Percentiles rank a stretch among this genome's conserved stretches.
phyloP scores from a whole-genome alignment of 2,888 invertebrate genomes.

The Pheosia gnoma region DNA sequence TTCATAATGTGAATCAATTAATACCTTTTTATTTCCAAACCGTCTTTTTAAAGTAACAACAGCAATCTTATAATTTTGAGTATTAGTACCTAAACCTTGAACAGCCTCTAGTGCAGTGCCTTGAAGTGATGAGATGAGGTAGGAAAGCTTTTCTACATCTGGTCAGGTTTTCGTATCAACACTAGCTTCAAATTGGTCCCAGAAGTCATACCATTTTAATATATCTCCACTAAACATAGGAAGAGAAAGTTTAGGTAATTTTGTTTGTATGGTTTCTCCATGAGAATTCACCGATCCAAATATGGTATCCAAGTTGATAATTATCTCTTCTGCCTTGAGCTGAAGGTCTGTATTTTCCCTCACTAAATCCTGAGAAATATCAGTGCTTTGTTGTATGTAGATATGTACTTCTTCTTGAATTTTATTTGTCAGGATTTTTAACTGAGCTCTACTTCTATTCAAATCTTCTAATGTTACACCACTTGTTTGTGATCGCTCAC shows the following conservation, averaged over 20 bases:
- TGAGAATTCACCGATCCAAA: too few relatives aligned
- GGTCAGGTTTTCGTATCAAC: neutral
- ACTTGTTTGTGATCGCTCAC: too few relatives aligned
- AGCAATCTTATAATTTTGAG: neutral
- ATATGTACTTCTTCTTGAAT: too few relatives aligned
- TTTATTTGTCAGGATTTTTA: too few relatives aligned
- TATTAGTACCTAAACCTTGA: neutral
- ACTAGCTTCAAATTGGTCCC: neutral
- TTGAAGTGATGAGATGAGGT: neutral
- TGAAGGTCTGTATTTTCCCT: too few relatives aligned
- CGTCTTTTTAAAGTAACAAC: neutral
- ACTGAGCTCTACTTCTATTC: too few relatives aligned
- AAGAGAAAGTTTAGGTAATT: neutral
- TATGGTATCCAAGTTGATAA: too few relatives aligned
- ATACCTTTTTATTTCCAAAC: neutral
- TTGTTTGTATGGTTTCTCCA: neutral
- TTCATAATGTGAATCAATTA: neutral
- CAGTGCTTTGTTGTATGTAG: too few relatives aligned
- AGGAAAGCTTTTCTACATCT: neutral
- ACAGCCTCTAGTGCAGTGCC: neutral
- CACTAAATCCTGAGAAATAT: too few relatives aligned
- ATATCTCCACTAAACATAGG: neutral
- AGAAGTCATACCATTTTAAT: neutral
- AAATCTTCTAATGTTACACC: too few relatives aligned
- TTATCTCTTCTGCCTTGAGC: too few relatives aligned